Evolutionary conservation across 2,113 vertebrate genomes (phyloP).

Genomic region (Sylvicapra grimmia): DNA sequence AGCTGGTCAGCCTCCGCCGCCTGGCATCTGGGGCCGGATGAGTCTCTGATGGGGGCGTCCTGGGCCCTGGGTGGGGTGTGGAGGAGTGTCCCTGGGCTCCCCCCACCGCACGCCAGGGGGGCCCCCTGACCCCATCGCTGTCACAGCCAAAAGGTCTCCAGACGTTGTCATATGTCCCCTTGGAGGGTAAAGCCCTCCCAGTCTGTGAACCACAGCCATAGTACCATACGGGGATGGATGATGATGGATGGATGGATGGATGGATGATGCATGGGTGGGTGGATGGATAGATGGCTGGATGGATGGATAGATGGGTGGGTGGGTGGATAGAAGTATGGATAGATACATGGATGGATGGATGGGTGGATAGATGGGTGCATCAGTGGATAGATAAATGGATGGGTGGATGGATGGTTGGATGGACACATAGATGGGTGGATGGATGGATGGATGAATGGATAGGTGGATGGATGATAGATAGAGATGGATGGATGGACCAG

Average conservation of each 20-base stretch:
- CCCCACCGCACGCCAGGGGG: rapidly evolving
- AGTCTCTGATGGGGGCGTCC: rapidly evolving
- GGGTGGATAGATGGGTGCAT: rapidly evolving
- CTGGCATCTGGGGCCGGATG: rapidly evolving
- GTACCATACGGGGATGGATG: no score
- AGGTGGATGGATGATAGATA: no score
- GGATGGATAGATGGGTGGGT: no score
- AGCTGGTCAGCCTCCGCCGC: rapidly evolving
- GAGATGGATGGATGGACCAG: rapidly evolving
- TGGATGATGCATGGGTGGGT: no score
- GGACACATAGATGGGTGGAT: no score
- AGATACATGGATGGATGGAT: rapidly evolving
- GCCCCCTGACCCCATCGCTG: rapidly evolving
- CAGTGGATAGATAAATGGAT: rapidly evolving
- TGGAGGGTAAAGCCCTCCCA: rapidly evolving
- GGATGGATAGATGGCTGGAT: no score
- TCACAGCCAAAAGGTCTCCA: not conserved
- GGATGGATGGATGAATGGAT: no score
- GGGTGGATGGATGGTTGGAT: not conserved
- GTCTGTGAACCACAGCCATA: not conserved
- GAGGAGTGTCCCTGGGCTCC: not conserved
- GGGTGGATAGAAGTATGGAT: no score
- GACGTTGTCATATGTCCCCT: not conserved
- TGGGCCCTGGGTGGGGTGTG: not conserved
- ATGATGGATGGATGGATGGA: no score